Evolutionary conservation across 2,113 vertebrate genomes (phyloP).

Genomic region (Felis chaus): DNA sequence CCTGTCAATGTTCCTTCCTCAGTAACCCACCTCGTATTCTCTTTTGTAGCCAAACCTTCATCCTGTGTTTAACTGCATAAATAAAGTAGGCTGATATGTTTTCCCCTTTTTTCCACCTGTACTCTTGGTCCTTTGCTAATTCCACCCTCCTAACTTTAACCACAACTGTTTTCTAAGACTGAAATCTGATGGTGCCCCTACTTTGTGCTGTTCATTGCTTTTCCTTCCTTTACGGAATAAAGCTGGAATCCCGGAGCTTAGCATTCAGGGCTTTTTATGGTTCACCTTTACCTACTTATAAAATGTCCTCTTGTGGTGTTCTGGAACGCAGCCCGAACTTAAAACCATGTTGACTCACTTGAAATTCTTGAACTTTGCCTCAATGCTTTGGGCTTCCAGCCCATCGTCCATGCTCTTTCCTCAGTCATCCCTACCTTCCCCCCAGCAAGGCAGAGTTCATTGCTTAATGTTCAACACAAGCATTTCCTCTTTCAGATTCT

Average conservation of each 20-base stretch:
- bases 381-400: background rate
- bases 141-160: background rate
- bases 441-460: background rate
- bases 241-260: background rate
- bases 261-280: background rate
- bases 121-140: background rate
- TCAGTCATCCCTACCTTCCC: background rate
- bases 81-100: background rate
- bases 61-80: background rate
- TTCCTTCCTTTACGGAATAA: background rate
- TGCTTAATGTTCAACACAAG: background rate
- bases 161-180: background rate
- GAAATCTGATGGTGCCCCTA: background rate
- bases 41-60: background rate
- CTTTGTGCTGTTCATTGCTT: background rate
- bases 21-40: background rate
- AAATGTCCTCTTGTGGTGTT: background rate
- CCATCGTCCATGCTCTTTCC: fast-evolving
- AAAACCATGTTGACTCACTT: background rate
- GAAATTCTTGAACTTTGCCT: background rate
- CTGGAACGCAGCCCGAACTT: background rate
- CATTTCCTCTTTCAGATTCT: background rate
- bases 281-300: background rate
- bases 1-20: background rate
- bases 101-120: background rate